Conservation (phyloP, 2,797 vertebrate species). For the Onychomys torridus region DNA sequence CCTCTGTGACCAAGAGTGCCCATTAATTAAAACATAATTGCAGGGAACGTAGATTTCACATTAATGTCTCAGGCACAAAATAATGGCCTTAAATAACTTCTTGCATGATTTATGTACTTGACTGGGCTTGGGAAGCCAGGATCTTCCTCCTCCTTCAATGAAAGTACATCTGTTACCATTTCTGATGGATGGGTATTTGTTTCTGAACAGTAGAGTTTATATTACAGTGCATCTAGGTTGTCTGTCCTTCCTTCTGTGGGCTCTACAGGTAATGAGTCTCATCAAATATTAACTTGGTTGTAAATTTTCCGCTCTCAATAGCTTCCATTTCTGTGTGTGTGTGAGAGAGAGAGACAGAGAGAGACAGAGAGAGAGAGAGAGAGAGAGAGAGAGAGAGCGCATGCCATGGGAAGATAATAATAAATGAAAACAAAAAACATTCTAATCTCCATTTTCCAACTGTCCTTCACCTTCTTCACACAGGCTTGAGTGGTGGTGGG, state of each 20-base stretch:
- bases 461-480: not conserved
- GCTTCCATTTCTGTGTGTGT: not conserved
- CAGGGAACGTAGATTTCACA: not conserved
- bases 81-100: not conserved
- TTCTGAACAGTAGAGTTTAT: slow-evolving; percentile 26
- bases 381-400: not conserved
- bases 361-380: not conserved
- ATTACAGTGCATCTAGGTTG: not conserved
- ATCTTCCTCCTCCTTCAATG: not conserved
- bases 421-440: not conserved
- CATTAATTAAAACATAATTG: not conserved
- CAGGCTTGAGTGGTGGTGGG: too few species aligned
- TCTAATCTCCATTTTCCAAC: not conserved
- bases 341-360: not conserved
- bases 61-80: not conserved
- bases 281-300: slow-evolving; percentile 3
- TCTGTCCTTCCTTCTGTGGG: not conserved
- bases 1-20: not conserved
- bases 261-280: not conserved
- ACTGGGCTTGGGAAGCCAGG: not conserved
- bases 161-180: not conserved
- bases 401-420: not conserved
- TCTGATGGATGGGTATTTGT: not conserved
- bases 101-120: not conserved
- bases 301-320: not conserved